Evolutionary conservation across 1,140 invertebrate species (phyloP).

Genomic region (Euglossa dilemma): DNA sequence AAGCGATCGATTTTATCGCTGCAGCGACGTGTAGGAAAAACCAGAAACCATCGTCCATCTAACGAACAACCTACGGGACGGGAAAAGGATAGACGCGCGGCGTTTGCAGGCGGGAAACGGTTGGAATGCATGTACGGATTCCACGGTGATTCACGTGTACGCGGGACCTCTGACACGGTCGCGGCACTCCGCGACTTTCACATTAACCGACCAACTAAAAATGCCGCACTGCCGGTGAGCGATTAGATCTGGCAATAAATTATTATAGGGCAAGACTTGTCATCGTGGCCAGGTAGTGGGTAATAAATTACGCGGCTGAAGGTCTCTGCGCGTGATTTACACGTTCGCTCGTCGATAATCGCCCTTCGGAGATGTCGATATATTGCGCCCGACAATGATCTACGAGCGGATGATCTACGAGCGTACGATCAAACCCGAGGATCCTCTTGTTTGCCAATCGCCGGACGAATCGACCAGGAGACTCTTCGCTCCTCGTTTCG

Average conservation of each 20-base stretch:
- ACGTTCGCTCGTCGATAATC: conserved; percentile 64
- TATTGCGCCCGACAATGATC: conserved; percentile 61
- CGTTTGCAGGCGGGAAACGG: neutral
- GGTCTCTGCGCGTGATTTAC: conserved; percentile 59
- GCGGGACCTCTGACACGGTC: conserved; percentile 3
- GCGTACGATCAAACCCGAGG: neutral
- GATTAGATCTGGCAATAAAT: conserved; percentile 56
- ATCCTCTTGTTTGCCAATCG: neutral
- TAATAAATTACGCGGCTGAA: conserved; percentile 52
- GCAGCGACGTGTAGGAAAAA: neutral
- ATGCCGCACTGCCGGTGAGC: neutral
- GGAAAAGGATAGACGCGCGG: neutral
- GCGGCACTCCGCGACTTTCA: conserved; percentile 3
- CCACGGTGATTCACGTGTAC: neutral
- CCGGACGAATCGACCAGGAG: neutral
- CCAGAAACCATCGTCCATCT: too few relatives aligned
- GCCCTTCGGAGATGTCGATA: conserved; percentile 44
- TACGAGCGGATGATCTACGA: conserved; percentile 51
- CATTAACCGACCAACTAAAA: conserved; percentile 14
- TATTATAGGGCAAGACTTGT: conserved; percentile 49
- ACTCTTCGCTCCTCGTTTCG: neutral
- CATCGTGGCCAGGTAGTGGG: conserved; percentile 49
- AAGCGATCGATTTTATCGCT: neutral
- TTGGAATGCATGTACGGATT: neutral
- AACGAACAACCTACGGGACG: neutral